Percentiles rank a stretch among this genome's conserved stretches.
Conservation (phyloP, 2,888 invertebrate species). For the Lottia gigantea region DNA sequence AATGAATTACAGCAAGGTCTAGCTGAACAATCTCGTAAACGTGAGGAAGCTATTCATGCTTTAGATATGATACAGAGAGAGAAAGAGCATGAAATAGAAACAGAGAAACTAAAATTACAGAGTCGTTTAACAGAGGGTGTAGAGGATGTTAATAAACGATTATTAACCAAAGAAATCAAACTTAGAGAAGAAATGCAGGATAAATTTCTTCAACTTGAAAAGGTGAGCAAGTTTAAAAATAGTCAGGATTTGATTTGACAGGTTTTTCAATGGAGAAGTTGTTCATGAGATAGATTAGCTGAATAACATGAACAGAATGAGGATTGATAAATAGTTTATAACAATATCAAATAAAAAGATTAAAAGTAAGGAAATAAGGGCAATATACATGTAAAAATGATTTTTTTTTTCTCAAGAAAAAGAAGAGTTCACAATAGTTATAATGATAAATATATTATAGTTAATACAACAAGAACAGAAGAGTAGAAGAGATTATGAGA, state of each 20-base stretch:
- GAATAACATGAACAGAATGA: too few species aligned
- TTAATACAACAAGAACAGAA: slow-evolving; percentile 56
- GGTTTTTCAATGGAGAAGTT: too few species aligned
- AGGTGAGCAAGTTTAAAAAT: slow-evolving; percentile 39
- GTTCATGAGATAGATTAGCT: too few species aligned
- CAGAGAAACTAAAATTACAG: slow-evolving; percentile 58
- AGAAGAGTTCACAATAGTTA: too few species aligned
- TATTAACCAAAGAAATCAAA: slow-evolving; percentile 64
- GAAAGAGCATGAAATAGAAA: slow-evolving; percentile 60
- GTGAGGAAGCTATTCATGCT: slow-evolving; percentile 63
- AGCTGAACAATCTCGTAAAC: slow-evolving; percentile 57
- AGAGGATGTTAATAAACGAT: slow-evolving; percentile 63
- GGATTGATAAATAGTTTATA: too few species aligned
- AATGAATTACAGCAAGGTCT: slow-evolving; percentile 49
- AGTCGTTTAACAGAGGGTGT: slow-evolving; percentile 58
- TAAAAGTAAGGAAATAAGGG: too few species aligned
- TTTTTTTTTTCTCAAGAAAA: too few species aligned
- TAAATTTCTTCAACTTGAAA: slow-evolving; percentile 60
- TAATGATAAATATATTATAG: slow-evolving; percentile 29
- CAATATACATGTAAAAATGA: too few species aligned
- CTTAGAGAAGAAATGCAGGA: slow-evolving; percentile 63
- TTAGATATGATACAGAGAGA: slow-evolving; percentile 62
- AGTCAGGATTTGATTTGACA: too few species aligned
- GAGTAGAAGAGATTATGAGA: slow-evolving; percentile 55
- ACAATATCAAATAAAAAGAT: too few species aligned